These are phyloP conservation scores for Caenorhabditis sinica DNA, from an alignment of 2,888 invertebrate species.

Conservation along the genomic window DNA sequence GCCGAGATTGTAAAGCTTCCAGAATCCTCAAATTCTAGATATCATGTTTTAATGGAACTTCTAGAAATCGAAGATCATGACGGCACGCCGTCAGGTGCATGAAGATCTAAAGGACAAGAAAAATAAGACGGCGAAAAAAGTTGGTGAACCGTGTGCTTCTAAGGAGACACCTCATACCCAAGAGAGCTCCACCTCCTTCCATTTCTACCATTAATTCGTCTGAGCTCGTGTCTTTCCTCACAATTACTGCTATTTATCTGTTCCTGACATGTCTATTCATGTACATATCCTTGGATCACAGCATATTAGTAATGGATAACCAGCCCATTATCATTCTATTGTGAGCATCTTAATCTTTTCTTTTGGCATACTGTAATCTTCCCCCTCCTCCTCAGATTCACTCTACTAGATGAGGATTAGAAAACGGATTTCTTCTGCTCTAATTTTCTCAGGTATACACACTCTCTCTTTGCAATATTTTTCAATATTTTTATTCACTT, in stretches of 20 bases:
- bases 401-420: constrained; percentile 2
- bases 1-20: no score
- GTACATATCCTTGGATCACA: constrained; percentile 8
- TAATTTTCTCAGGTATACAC: not conserved
- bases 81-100: constrained; percentile 12
- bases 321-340: constrained; percentile 42
- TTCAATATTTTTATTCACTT: constrained; percentile 31
- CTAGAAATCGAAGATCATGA: constrained; percentile 32
- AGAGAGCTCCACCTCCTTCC: constrained; percentile 19
- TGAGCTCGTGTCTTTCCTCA: not conserved
- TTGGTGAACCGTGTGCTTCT: constrained; percentile 32
- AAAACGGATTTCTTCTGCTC: constrained; percentile 6
- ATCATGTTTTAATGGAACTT: not conserved
- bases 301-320: constrained; percentile 23
- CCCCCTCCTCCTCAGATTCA: not conserved
- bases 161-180: constrained; percentile 11
- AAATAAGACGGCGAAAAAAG: constrained; percentile 13
- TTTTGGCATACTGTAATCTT: constrained; percentile 39
- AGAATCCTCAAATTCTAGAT: no score
- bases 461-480: not conserved
- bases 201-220: not conserved
- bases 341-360: not conserved
- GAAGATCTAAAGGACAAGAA: constrained; percentile 4
- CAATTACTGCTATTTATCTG: constrained; percentile 52
- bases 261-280: not conserved